Percentiles rank a stretch among this genome's conserved stretches.
These are phyloP conservation scores for Microplitis deprimator DNA, from an alignment of 2,888 invertebrate genomes.

Conservation along the genomic window DNA sequence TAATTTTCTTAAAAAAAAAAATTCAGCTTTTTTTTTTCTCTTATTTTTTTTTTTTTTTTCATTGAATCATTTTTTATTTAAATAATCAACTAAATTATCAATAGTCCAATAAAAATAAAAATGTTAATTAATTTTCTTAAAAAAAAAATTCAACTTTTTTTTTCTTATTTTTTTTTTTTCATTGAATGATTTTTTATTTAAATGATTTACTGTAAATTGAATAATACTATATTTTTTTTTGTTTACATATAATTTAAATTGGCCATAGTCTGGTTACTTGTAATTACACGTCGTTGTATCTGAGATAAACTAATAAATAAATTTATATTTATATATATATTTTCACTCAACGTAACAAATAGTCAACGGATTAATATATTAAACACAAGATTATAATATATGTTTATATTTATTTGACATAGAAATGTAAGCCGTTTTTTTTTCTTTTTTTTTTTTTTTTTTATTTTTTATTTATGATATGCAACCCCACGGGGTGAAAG, in stretches of 20 bases:
- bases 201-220: background rate
- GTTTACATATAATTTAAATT: background rate
- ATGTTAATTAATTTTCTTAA: background rate
- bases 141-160: background rate
- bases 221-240: conserved; percentile 2
- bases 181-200: too few species aligned
- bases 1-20: background rate
- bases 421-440: background rate
- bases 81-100: too few species aligned
- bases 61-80: background rate
- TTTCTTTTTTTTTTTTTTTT: background rate
- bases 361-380: background rate
- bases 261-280: background rate
- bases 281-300: background rate
- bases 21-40: background rate
- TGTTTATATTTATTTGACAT: conserved; percentile 6
- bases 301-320: too few species aligned
- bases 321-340: background rate
- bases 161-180: background rate
- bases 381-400: conserved; percentile 2
- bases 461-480: background rate
- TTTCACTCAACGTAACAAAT: background rate
- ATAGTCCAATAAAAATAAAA: too few species aligned
- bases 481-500: background rate
- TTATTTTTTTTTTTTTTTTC: background rate